Conservation (phyloP, 1,140 invertebrate genomes). For the Chironomus striatipennis region DNA sequence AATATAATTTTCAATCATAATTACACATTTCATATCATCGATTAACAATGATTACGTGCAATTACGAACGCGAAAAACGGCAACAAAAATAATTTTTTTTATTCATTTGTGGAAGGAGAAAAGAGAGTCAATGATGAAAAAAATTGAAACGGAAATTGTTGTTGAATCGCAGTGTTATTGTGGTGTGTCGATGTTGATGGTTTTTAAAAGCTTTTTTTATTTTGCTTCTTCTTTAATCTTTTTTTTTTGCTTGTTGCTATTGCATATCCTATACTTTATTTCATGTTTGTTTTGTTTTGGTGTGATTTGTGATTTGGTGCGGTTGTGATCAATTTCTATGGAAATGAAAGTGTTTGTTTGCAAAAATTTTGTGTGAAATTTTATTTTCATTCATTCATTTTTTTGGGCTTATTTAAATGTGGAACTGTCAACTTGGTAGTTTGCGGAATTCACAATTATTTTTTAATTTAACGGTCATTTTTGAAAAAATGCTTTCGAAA, state of each 20-base stretch:
- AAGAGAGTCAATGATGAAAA: background rate
- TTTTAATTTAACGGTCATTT: too few species aligned
- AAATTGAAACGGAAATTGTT: background rate
- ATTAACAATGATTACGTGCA: constrained; percentile 2
- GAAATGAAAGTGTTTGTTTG: background rate
- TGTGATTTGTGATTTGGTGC: too few species aligned
- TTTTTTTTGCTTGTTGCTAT: background rate
- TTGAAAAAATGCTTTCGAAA: too few species aligned
- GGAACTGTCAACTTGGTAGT: too few species aligned
- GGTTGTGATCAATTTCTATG: too few species aligned
- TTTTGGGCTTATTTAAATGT: too few species aligned
- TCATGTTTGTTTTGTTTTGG: background rate
- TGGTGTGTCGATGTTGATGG: background rate
- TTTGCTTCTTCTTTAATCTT: background rate
- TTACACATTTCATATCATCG: constrained; percentile 8
- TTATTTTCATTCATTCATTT: background rate
- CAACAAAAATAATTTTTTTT: too few species aligned
- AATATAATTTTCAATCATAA: constrained; percentile 1
- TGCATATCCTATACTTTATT: background rate
- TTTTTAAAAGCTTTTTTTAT: background rate
- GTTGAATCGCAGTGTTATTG: background rate
- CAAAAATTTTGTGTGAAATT: constrained; percentile 1
- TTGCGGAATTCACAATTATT: too few species aligned
- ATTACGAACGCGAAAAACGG: constrained; percentile 2
- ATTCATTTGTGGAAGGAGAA: too few species aligned